Evolutionary conservation across 1,140 invertebrate species (phyloP), one percentile per base, ranked within the genome.

Genomic region (Orius insidiosus): DNA sequence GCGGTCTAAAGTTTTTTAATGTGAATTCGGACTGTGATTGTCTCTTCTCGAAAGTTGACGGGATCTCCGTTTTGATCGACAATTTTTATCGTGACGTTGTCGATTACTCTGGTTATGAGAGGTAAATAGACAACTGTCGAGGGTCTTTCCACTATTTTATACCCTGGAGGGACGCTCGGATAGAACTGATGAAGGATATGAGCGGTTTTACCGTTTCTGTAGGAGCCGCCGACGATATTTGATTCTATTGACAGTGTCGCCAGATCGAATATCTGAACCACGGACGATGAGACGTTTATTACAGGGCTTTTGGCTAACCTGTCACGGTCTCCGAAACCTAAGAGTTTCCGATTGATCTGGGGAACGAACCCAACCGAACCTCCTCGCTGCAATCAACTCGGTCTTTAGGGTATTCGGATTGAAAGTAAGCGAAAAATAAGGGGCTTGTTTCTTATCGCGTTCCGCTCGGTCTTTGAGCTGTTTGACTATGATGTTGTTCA

Each of bases 181-280:
- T 53, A 56, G 52, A 62, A 61, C 45, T 56, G 49, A 45, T 61
- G 55, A 43, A 62, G 45, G 16, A 49, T 56, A 50, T 60, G 59
- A 8, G 51, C 50, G 35, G 41, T 35, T 35, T 41, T 19, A 11
- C 50, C 51, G 52, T 62, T 59, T 9, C 48, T 55, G 45, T 55
- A 62, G 8, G 55, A 53, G 30, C 56, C 54, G 31, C 30, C 11
- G 6, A 48, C 44, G 30, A 52, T 13, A 45, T 49, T 52, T 15
- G 44, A 52, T 16, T 46, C 31, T 7, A 52, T 37, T 39, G 37
- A 39, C 24, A 52, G 43, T 15, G 37, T 42, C 19, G 44, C 42
- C 6, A 52, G 30, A 10, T 39, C 34, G 9, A 16, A 18, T 37
- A 52, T 50, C 14, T 36, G 11, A 6, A 52, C 45, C n/a, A 40